Conservation (phyloP, 2,797 vertebrate genomes). For the Coracias cyanogaster region DNA sequence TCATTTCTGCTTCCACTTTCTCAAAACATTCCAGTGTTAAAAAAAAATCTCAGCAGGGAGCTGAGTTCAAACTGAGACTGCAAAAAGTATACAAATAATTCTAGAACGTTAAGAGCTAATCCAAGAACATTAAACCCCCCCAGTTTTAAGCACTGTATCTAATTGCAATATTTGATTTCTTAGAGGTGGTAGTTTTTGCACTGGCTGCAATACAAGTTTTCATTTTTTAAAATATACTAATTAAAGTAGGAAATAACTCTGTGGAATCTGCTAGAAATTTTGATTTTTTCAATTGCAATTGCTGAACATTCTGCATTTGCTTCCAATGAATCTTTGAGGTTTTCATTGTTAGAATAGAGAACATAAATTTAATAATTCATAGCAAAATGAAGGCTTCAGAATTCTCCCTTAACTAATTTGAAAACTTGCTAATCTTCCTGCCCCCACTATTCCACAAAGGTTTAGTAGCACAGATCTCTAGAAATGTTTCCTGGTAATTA, state of each 20-base stretch:
- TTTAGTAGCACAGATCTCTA: background rate
- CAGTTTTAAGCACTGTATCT: background rate
- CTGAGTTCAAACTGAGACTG: background rate
- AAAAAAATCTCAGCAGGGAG: background rate
- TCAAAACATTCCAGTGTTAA: background rate
- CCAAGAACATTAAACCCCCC: background rate
- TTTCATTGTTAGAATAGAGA: background rate
- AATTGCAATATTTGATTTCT: constrained; percentile 22
- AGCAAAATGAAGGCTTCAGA: background rate
- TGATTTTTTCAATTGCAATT: background rate
- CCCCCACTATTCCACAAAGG: background rate
- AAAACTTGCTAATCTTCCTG: constrained; percentile 14
- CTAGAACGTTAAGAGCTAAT: background rate
- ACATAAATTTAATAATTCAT: background rate
- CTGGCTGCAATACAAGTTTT: background rate
- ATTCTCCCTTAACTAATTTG: background rate
- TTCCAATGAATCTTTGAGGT: background rate
- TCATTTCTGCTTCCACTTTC: background rate
- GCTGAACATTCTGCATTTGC: background rate
- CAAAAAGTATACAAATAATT: background rate
- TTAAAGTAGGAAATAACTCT: background rate
- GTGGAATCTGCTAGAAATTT: background rate
- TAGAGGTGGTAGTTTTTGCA: background rate
- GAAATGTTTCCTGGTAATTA: constrained; percentile 1
- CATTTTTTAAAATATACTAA: background rate